Evolutionary conservation across 2,113 vertebrate genomes (phyloP).

Genomic region (Podarcis raffonei): DNA sequence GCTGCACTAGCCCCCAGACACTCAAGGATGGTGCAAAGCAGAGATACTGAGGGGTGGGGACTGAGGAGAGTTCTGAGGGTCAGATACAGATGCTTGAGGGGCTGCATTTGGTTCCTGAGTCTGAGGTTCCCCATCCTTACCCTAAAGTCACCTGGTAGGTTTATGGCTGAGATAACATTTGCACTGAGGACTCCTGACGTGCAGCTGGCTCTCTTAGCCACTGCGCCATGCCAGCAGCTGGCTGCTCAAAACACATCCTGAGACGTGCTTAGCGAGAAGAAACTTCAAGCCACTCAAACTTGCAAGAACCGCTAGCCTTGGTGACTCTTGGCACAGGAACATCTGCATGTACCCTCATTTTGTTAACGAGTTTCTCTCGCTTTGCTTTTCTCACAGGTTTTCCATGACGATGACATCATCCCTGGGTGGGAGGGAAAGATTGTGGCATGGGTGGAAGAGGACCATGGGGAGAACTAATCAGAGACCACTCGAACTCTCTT

Average conservation of each 20-base stretch:
- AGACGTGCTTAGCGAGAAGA: neutral
- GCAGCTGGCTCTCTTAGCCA: neutral
- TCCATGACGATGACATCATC: constrained; percentile 91
- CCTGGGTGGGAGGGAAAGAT: constrained; percentile 99
- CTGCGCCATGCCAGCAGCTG: neutral
- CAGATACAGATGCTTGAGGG: no score
- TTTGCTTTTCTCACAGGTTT: constrained; percentile 77
- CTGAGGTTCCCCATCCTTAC: neutral
- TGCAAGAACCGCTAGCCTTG: neutral
- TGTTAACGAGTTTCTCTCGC: neutral
- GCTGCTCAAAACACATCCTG: no score
- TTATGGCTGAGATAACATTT: neutral
- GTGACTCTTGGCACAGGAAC: neutral
- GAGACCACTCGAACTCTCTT: constrained; percentile 46
- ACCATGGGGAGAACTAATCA: constrained; percentile 86
- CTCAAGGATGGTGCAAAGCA: no score
- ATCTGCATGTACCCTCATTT: no score
- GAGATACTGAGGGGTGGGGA: no score
- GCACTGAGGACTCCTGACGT: neutral
- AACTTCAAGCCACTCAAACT: no score
- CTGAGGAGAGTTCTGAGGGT: no score
- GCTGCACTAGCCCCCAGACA: no score
- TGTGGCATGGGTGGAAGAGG: constrained; percentile 97
- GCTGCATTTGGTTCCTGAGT: no score
- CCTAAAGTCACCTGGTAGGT: neutral